Percentiles rank a stretch among this genome's conserved stretches.
These are phyloP conservation scores for Indri indri DNA, from an alignment of 2,113 vertebrate genomes.

Conservation along the genomic window DNA sequence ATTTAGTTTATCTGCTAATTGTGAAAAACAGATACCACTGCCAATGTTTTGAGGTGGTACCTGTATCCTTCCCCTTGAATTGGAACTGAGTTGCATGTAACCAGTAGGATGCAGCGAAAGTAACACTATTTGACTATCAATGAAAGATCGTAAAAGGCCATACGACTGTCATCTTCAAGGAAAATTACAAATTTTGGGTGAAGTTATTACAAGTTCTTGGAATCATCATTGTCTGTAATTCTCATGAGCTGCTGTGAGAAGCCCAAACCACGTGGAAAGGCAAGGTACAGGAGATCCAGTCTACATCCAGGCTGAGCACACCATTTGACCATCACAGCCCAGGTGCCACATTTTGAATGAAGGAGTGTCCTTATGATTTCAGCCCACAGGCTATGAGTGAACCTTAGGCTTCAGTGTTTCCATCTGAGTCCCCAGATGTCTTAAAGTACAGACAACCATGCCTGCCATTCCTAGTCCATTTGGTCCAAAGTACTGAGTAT, in stretches of 20 bases:
- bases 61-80: background rate
- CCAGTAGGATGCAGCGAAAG: background rate
- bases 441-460: background rate
- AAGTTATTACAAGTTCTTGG: background rate
- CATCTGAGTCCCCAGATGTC: background rate
- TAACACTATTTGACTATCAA: background rate
- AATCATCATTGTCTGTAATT: fast-evolving
- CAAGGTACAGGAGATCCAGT: fast-evolving
- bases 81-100: background rate
- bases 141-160: background rate
- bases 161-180: background rate
- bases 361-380: background rate
- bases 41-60: background rate
- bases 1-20: background rate
- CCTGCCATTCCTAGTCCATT: fast-evolving
- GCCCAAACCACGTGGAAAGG: fast-evolving
- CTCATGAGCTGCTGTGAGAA: background rate
- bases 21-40: background rate
- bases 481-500: background rate
- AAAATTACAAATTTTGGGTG: background rate
- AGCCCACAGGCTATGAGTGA: too few relatives aligned
- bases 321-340: background rate
- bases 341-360: background rate
- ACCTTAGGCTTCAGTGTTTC: fast-evolving
- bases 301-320: background rate